Evolutionary conservation across 1,140 invertebrate species (phyloP).

Genomic region (Eciton burchellii): DNA sequence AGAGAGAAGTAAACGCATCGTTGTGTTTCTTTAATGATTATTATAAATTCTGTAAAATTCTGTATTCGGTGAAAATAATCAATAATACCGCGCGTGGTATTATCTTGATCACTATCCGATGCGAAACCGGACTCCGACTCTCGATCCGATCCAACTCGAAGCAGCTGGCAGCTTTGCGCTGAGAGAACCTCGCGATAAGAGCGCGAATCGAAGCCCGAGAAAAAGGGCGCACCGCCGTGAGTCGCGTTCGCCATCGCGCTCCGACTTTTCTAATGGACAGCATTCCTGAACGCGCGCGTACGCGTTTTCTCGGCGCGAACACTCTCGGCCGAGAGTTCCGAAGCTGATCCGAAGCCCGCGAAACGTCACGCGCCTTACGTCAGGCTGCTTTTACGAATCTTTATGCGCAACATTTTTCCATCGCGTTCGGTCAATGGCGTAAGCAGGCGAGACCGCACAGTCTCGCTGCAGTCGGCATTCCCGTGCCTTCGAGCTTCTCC

Average conservation of each 20-base stretch:
- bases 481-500: constrained; percentile 22
- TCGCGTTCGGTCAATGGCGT: constrained; percentile 21
- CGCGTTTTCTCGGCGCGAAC: neutral
- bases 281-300: constrained; percentile 39
- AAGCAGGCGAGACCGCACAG: constrained; percentile 12
- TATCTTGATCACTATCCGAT: too few relatives aligned
- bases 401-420: constrained; percentile 46
- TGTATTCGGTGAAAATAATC: too few relatives aligned
- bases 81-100: too few relatives aligned
- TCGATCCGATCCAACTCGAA: too few relatives aligned
- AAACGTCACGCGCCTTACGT: constrained; percentile 43
- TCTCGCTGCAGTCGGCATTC: constrained; percentile 18
- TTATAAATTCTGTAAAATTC: too few relatives aligned
- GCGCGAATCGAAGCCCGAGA: constrained; percentile 62
- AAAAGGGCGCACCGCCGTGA: constrained; percentile 38
- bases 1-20: too few relatives aligned
- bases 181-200: constrained; percentile 53
- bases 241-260: constrained; percentile 18
- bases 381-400: constrained; percentile 32
- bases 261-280: constrained; percentile 58
- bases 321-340: neutral
- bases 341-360: constrained; percentile 21
- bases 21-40: too few relatives aligned
- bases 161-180: constrained; percentile 46
- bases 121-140: too few relatives aligned